Base-by-base conservation (phyloP, 2,113 vertebrate species). In the Limnothrissa miodon region DNA sequence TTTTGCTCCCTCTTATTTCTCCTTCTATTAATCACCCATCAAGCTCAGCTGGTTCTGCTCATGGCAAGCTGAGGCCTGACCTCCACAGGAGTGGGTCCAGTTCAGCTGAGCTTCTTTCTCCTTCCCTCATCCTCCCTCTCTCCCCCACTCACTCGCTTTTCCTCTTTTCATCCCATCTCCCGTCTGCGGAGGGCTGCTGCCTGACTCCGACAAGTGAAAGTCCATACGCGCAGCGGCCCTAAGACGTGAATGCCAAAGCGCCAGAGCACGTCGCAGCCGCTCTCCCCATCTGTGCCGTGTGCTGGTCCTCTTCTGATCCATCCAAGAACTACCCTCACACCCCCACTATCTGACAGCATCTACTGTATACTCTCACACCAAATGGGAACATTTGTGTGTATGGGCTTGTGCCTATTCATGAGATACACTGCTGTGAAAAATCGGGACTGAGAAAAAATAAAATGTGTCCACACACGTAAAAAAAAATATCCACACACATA, bases 21-120 rank as follows among this genome's bases (percentile, higher is more conserved):
- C 82, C 78, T 78, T 82, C 83, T 66, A 85, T 79, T 85, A 87
- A 88, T 88, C 86, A 83, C 74, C 83, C 51, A 21, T 86, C 80
- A 9, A 85, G 80, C 80, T 81, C 84, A 85, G 48, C 81, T 45
- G 70, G 48, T 84, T 82, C 74, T 70, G 56, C 59, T 83, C 78
- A 56, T 53, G 51, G 44, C 78, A 83, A 78, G 78, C 81, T 80
- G 59, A 81, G 62, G 29, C 29, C 62, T 70, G 62, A 70, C 62
- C 59, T 70, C 62, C 29, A 33, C 62, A 36, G 29, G 29, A 33
- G 62, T 29, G 29, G 62, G 29, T 13, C 29, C 5, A 21, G 53
- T 0, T 4, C 46, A 15, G 1, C 1, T 17, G 17, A 48, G 10
- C 10, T 9, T 15, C 10, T 56, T 56, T 21, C 10, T 23, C 21